Evolutionary conservation across 2,888 invertebrate species (phyloP), one percentile per base, ranked within the genome.

Genomic region (Blastobasis adustella): DNA sequence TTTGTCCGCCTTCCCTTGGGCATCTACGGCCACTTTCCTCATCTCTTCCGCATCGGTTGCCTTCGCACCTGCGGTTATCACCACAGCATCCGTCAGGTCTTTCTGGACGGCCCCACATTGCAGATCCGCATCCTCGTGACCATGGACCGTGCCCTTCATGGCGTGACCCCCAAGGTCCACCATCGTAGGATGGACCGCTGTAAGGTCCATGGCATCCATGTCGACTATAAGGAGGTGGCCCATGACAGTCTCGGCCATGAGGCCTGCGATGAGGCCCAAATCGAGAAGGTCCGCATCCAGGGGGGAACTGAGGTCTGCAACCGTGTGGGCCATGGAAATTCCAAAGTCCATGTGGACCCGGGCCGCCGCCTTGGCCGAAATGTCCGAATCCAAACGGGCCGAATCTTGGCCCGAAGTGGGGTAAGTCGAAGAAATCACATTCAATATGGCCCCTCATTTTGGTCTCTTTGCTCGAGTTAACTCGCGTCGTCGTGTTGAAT

Each of bases 401-500:
- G 23, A 23, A 23, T 4, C 9, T 7, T 8, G 9, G 9, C 41
- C 8, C 8, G 7, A 7, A 7, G 2, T n/a, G 10, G 5, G 50
- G 40, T 1, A 46, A 4, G n/a, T 37, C 48, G 43, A 42, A 50
- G 45, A 43, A 38, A 38, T 45, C 49, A 6, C 23, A 46, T 5
- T 52, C 52, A 38, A 49, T 10, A 43, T 49, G 49, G 8, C 49
- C 52, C 23, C 52, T 49, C 49, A 52, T 52, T 46, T 23, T 23
- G 23, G 23, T 23, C 23, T 23, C 23, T 3, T 23, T 23, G 23
- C 23, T 23, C n/a, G n/a, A n/a, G n/a, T n/a, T n/a, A n/a, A n/a
- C n/a, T n/a, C 23, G 23, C 23, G 23, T 23, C 23, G 23, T 23
- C 3, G 2, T 23, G 23, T 23, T 23, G 23, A 23, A 23, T 23